Base-by-base conservation (phyloP, 2,113 vertebrate genomes). In the Tringa solitaria region DNA sequence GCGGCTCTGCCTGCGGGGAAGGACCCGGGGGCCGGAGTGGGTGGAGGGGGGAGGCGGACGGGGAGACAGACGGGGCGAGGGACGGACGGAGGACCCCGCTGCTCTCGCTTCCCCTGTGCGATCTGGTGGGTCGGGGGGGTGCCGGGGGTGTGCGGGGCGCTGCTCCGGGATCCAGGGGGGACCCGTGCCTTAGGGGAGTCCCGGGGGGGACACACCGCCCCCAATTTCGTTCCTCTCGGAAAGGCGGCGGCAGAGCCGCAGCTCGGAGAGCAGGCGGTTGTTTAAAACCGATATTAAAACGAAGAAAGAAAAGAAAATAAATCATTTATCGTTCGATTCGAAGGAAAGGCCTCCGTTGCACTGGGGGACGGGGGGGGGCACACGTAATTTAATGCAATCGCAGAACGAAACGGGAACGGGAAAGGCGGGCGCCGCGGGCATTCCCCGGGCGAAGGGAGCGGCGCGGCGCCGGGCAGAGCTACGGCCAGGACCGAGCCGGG, bases 1-100 rank as follows among this genome's bases (percentile, higher is more conserved):
- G 97, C 97, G 41, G 98, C 98, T 98, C 97, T 94, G 77, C 98
- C 98, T 98, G 95, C 51, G 92, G 94, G 54, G 67, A 97, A 96
- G 73, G 59, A 94, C 16, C n/a, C 83, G 35, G 35, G 63, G 56
- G 20, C 51, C 54, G 30, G 37, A 51, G 18, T 81, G 50, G 64
- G 64, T 41, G 59, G 53, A 21, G 17, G 82, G 82, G 39, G n/a
- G 21, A 79, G 10, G 61, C 6, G 51, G 48, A 37, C 30, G 21
- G 78, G 41, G 37, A 84, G n/a, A 37, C 10, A 22, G 43, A 41
- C 19, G 24, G 22, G 51, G 48, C 6, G 13, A 75, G 46, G 84
- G 45, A 30, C 12, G 51, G 33, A 54, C 8, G 65, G 28, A 48
- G 65, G 43, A 37, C 64, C 33, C 74, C 33, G 23, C 56, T 33